Percentiles rank a stretch among this genome's conserved stretches.
Evolutionary conservation across 2,113 vertebrate genomes (phyloP).

Genomic region (Psilopsiagon aymara): DNA sequence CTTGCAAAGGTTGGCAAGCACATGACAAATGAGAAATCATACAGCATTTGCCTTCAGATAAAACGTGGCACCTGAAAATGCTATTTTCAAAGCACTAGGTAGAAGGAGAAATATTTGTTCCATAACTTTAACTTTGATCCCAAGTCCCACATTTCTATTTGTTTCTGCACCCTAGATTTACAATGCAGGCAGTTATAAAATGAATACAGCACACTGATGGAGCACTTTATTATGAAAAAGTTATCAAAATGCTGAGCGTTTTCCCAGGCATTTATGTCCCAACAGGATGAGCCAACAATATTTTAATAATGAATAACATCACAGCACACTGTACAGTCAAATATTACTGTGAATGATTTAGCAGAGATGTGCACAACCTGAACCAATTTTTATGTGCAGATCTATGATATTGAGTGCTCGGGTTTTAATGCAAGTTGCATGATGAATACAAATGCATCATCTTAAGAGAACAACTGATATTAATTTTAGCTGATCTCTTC

Average conservation of each 20-base stretch:
- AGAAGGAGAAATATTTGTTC: neutral
- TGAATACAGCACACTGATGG: neutral
- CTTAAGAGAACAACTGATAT: neutral
- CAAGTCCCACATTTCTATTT: neutral
- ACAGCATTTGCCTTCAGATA: neutral
- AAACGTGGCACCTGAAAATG: neutral
- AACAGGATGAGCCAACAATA: neutral
- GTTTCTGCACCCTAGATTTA: neutral
- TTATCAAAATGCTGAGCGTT: neutral
- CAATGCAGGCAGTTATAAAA: neutral
- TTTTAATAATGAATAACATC: slow-evolving; percentile 32
- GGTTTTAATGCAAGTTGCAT: neutral
- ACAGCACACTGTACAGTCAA: neutral
- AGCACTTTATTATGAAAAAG: neutral
- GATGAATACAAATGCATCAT: neutral
- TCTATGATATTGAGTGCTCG: neutral
- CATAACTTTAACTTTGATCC: neutral
- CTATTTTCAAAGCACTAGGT: neutral
- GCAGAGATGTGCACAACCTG: neutral
- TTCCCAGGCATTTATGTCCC: neutral
- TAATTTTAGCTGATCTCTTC: neutral
- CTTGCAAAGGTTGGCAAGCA: neutral
- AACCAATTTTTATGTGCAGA: neutral
- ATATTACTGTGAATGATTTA: neutral
- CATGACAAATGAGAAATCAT: neutral